Evolutionary conservation across 1,140 invertebrate genomes (phyloP), one percentile per base, ranked within the genome.

Genomic region (Drosophila guanche): DNA sequence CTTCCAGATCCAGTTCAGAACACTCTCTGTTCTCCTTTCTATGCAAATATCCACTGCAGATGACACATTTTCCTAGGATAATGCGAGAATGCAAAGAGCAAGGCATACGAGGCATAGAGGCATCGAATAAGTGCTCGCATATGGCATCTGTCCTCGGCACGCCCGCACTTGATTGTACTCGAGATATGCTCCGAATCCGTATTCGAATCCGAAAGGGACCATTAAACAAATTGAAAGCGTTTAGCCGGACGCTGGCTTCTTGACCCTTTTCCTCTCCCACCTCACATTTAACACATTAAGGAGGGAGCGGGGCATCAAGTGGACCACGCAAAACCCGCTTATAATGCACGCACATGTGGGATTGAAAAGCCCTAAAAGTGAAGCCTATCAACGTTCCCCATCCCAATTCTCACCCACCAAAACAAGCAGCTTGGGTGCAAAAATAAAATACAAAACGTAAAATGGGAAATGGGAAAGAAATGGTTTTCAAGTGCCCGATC

Each of bases 171-270:
- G 60, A 76, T 79, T 84, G 80, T 76, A 52, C 46, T 80, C 60
- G 46, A 69, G 46, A 60, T 43, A 29, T 37, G 41, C 0, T 7
- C 47, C 58, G 54, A 52, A 59, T 62, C 52, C 8, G 16, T 47
- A 66, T 60, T 40, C 50, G 42, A 52, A 63, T 37, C 68, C 59
- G 68, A 72, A 70, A 41, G 55, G 67, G 55, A 88, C 81, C 81
- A 86, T 86, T 86, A 88, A 88, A 59, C 83, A 86, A 86, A 86
- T 86, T 86, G 83, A 86, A 86, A 88, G 75, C 81, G 69, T 86
- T 85, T 85, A 85, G 77, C 57, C 60, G 81, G 81, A 81, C 76
- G 71, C 62, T 68, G 52, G 78, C 81, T 81, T 78, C 81, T 86
- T 85, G 81, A 86, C 81, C 81, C 70, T 53, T 72, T 53, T 54